phyloP scores from a whole-genome alignment of 2,888 invertebrate species.

The Tipula helvola region DNA sequence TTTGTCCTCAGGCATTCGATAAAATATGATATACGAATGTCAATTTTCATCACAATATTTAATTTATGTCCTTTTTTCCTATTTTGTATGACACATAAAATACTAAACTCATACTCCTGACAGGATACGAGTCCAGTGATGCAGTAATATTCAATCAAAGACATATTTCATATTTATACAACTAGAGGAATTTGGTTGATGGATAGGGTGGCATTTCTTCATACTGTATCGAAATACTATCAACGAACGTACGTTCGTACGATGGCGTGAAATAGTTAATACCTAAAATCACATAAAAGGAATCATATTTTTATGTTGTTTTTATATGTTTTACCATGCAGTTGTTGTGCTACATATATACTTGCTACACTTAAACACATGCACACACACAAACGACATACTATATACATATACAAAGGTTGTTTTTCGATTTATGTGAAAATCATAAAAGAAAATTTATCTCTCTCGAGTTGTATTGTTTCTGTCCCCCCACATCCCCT shows the following conservation, averaged over 20 bases:
- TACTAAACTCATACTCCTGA: not conserved
- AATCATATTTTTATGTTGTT: not conserved
- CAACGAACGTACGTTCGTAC: not conserved
- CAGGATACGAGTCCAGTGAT: not conserved
- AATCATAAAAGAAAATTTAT: not conserved
- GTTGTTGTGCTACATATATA: not conserved
- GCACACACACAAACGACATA: not conserved
- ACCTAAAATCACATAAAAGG: not conserved
- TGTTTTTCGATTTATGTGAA: not conserved
- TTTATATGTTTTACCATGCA: not conserved
- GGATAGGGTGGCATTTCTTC: not conserved
- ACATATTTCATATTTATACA: not conserved
- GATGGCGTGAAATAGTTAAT: not conserved
- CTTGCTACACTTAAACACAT: not conserved
- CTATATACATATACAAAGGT: not conserved
- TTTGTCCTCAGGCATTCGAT: not conserved
- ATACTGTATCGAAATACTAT: not conserved
- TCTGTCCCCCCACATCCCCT: no score
- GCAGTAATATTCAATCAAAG: not conserved
- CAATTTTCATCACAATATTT: not conserved
- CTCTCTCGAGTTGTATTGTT: not conserved
- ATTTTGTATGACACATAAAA: not conserved
- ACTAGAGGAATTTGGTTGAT: not conserved
- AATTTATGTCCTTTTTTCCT: not conserved
- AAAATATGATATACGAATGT: not conserved